Percentiles rank a stretch among this genome's conserved stretches.
phyloP scores from a whole-genome alignment of 2,888 invertebrate species.

The Andrena minutula region DNA sequence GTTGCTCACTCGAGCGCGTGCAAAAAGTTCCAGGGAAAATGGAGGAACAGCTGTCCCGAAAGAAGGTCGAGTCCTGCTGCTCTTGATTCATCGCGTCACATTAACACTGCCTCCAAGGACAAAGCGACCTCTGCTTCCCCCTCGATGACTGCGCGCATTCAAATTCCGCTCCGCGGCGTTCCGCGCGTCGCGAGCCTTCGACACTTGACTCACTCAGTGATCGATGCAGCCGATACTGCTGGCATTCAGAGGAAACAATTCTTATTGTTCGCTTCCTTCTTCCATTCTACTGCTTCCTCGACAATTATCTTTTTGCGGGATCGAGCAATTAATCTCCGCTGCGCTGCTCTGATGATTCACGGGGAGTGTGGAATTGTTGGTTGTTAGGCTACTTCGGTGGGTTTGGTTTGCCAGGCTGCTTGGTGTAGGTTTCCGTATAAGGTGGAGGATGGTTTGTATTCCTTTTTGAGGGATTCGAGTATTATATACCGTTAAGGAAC shows the following conservation, averaged over 20 bases:
- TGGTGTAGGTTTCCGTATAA: too few species aligned
- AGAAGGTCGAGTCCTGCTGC: constrained; percentile 2
- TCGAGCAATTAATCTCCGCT: background rate
- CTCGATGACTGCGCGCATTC: constrained; percentile 1
- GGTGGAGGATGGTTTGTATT: too few species aligned
- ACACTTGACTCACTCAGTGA: background rate
- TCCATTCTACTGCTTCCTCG: background rate
- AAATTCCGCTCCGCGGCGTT: background rate
- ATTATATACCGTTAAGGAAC: too few species aligned
- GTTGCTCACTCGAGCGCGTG: background rate
- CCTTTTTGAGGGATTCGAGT: too few species aligned
- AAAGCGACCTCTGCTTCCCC: background rate
- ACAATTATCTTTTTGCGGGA: background rate
- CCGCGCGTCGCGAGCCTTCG: background rate
- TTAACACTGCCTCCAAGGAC: background rate
- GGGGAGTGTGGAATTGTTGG: background rate
- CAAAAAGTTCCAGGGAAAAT: background rate
- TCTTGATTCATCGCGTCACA: constrained; percentile 19
- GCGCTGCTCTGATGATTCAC: too few species aligned
- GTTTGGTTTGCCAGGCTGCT: too few species aligned
- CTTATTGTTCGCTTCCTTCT: background rate
- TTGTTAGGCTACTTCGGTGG: too few species aligned
- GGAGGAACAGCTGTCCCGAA: background rate
- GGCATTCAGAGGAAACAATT: background rate
- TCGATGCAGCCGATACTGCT: background rate